Evolutionary conservation across 2,888 invertebrate genomes (phyloP).

Genomic region (Tiliacea citrago): DNA sequence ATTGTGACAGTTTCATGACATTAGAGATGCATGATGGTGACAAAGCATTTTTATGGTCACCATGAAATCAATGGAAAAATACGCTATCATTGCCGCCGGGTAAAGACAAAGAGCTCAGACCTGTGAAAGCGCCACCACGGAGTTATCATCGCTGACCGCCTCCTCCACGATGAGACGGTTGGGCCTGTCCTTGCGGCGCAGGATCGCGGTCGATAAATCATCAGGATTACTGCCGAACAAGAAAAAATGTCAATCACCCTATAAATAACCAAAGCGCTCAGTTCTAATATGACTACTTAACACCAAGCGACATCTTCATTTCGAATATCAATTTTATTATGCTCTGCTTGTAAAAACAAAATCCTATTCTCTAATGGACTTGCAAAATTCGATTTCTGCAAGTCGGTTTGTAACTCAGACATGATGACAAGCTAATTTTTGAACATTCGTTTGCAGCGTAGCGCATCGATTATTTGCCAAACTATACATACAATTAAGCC

Average conservation of each 20-base stretch:
- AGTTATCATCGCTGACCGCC: constrained; percentile 99
- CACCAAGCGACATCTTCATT: constrained; percentile 19
- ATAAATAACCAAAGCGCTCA: constrained; percentile 58
- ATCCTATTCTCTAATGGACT: constrained; percentile 51
- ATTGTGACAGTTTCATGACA: constrained; percentile 25
- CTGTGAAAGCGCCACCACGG: constrained; percentile 99
- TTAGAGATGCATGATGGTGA: constrained; percentile 43
- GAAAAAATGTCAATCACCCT: constrained; percentile 61
- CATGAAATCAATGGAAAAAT: constrained; percentile 22
- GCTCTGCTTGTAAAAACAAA: constrained; percentile 17
- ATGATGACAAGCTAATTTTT: constrained; percentile 91
- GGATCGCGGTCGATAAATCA: constrained; percentile 99
- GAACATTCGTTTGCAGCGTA: constrained; percentile 75
- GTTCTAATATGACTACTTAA: constrained; percentile 7
- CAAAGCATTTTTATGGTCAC: constrained; percentile 58
- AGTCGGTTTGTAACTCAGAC: constrained; percentile 79
- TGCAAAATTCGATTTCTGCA: constrained; percentile 68
- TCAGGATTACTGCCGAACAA: constrained; percentile 91
- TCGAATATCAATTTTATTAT: not conserved
- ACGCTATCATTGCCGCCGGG: constrained; percentile 10
- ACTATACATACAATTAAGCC: constrained; percentile 13
- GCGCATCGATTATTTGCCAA: constrained; percentile 59
- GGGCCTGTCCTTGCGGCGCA: constrained; percentile 99
- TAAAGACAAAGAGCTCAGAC: constrained; percentile 83
- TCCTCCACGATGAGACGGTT: constrained; percentile 99